Conservation (phyloP, 2,888 invertebrate species). For the Panopea generosa region DNA sequence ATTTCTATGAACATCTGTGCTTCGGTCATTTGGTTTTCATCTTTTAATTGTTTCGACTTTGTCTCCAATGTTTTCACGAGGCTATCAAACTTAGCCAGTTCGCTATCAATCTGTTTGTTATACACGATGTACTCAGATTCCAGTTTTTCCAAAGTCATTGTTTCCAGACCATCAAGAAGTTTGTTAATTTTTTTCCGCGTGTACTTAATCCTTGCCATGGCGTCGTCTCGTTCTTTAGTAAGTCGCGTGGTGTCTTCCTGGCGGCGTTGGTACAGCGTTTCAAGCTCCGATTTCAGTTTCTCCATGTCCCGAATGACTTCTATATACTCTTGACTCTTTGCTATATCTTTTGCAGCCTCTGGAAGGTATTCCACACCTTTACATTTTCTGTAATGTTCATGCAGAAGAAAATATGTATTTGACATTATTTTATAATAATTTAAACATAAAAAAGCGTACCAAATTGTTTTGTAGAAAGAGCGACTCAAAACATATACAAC, state of each 20-base stretch:
- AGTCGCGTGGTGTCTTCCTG: conserved; percentile 30
- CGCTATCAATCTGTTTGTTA: conserved; percentile 22
- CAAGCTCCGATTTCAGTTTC: conserved; percentile 40
- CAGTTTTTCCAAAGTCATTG: conserved; percentile 18
- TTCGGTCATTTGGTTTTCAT: conserved; percentile 8
- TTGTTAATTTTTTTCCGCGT: conserved; percentile 21
- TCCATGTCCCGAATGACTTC: conserved; percentile 19
- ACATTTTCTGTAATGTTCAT: conserved; percentile 25
- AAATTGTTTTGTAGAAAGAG: no score
- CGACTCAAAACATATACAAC: no score
- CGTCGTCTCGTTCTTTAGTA: conserved; percentile 28
- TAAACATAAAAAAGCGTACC: no score
- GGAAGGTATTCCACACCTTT: conserved; percentile 32
- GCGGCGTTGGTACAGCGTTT: conserved; percentile 18
- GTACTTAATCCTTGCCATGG: conserved; percentile 22
- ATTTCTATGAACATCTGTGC: conserved; percentile 12
- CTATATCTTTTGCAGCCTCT: conserved; percentile 27
- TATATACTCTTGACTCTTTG: conserved; percentile 36
- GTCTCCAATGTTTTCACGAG: conserved; percentile 10
- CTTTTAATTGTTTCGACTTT: background rate
- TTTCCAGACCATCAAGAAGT: conserved; percentile 28
- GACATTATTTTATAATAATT: no score
- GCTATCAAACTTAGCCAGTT: conserved; percentile 3
- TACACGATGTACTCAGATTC: conserved; percentile 33
- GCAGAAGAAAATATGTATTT: no score